A percentile compares a stretch with the other conserved stretches of the same genome.
Evolutionary conservation across 2,888 invertebrate genomes (phyloP).

Genomic region (Meta bourneti): DNA sequence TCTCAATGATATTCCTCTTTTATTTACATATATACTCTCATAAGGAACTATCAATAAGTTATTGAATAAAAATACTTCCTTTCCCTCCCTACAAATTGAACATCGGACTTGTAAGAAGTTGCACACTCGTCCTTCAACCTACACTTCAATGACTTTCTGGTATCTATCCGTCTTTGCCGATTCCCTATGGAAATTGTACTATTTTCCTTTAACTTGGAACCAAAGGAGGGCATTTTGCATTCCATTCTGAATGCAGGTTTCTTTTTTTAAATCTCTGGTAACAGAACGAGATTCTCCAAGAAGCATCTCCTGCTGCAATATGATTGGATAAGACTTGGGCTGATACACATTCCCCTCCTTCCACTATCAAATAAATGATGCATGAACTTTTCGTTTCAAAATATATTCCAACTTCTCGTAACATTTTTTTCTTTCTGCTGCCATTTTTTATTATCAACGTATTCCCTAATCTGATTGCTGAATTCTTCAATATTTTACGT

Average conservation of each 20-base stretch:
- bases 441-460: background rate
- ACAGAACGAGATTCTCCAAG: background rate
- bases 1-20: background rate
- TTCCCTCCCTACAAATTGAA: background rate
- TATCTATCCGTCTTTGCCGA: background rate
- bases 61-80: background rate
- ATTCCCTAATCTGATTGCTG: background rate
- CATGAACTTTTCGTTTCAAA: slow-evolving; percentile 33
- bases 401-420: slow-evolving; percentile 5
- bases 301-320: background rate
- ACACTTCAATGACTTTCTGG: background rate
- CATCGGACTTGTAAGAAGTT: background rate
- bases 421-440: slow-evolving; percentile 16
- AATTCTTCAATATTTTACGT: background rate
- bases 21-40: background rate
- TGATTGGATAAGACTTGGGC: background rate
- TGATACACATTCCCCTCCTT: background rate
- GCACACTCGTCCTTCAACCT: background rate
- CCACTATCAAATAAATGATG: slow-evolving; percentile 25
- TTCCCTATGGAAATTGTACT: slow-evolving; percentile 1
- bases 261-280: background rate
- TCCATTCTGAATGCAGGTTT: background rate
- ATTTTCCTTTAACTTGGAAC: slow-evolving; percentile 1
- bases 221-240: background rate
- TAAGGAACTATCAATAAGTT: background rate